Evolutionary conservation across 2,888 invertebrate genomes (phyloP).

Genomic region (Diaperis boleti): DNA sequence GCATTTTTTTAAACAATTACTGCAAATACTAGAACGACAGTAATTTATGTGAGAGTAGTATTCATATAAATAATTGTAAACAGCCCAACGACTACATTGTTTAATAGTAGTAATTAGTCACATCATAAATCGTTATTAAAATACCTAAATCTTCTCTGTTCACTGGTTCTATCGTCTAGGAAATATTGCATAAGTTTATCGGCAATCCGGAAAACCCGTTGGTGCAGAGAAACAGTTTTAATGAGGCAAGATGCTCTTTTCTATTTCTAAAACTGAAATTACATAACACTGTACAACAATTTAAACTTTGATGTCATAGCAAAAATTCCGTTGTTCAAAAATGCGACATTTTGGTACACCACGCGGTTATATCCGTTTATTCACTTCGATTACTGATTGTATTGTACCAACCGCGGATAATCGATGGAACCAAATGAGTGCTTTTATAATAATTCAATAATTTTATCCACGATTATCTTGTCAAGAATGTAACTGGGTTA

Average conservation of each 20-base stretch:
- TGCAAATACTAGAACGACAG: no score
- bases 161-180: background rate
- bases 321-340: background rate
- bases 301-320: no score
- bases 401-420: slow-evolving; percentile 20
- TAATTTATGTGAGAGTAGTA: no score
- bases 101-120: no score
- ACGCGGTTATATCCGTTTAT: background rate
- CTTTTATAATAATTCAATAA: slow-evolving; percentile 13
- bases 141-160: no score
- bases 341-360: slow-evolving; percentile 10
- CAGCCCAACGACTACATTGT: no score
- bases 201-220: slow-evolving; percentile 12
- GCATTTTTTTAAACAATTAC: no score
- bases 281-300: slow-evolving; percentile 1
- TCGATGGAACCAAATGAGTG: slow-evolving; percentile 16
- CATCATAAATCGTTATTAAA: no score
- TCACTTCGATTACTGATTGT: slow-evolving; percentile 10
- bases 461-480: background rate
- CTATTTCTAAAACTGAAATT: slow-evolving; percentile 22
- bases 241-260: slow-evolving; percentile 26
- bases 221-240: slow-evolving; percentile 24
- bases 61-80: no score
- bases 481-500: background rate
- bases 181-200: slow-evolving; percentile 27